Percentiles rank a stretch among this genome's conserved stretches.
Conservation (phyloP, 2,888 invertebrate species). For the Drosophila borealis region DNA sequence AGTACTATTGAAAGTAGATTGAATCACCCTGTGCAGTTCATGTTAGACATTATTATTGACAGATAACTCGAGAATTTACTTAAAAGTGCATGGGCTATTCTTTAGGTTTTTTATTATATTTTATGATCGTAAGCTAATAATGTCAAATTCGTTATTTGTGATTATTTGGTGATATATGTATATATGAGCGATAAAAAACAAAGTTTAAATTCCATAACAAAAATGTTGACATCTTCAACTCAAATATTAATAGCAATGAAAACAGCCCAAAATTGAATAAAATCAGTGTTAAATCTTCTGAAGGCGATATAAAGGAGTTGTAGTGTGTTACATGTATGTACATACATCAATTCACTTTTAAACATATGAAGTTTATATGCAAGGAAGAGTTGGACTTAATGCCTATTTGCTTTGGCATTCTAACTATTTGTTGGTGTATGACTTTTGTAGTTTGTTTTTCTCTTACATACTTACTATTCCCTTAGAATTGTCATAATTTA, state of each 20-base stretch:
- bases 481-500: constrained; percentile 26
- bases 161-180: constrained; percentile 50
- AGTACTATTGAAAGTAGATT: constrained; percentile 3
- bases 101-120: constrained; percentile 63
- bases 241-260: constrained; percentile 29
- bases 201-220: constrained; percentile 23
- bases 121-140: constrained; percentile 42
- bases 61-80: constrained; percentile 65
- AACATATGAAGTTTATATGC: constrained; percentile 38
- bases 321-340: constrained; percentile 60
- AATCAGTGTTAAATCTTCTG: constrained; percentile 29
- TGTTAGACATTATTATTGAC: constrained; percentile 61
- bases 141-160: constrained; percentile 50
- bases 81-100: constrained; percentile 67
- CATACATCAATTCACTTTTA: constrained; percentile 50
- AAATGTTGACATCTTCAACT: constrained; percentile 43
- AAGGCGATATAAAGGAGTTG: constrained; percentile 36
- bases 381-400: constrained; percentile 31
- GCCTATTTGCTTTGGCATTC: constrained; percentile 21
- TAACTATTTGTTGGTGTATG: constrained; percentile 21
- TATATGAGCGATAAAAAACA: constrained; percentile 29
- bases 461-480: constrained; percentile 4
- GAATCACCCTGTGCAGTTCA: constrained; percentile 55
- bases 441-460: constrained; percentile 11
- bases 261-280: constrained; percentile 28